phyloP scores from a whole-genome alignment of 2,888 invertebrate genomes.

The Graphium colonna region DNA sequence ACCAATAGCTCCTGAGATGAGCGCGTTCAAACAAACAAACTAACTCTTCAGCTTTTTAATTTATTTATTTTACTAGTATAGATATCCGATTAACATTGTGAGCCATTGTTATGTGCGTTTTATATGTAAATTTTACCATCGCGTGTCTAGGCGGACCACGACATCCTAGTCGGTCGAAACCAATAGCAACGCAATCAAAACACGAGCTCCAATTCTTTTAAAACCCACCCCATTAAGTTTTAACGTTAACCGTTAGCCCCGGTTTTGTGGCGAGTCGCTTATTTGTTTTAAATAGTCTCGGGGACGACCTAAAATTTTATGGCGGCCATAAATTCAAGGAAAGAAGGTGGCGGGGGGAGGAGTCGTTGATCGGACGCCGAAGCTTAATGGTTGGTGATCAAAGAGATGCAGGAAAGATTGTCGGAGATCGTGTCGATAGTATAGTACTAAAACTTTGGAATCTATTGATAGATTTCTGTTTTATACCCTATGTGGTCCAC shows the following conservation, averaged over 20 bases:
- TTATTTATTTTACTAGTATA: no score
- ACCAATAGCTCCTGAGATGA: no score
- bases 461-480: no score
- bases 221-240: slow-evolving; percentile 10
- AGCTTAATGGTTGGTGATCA: slow-evolving; percentile 61
- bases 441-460: not conserved
- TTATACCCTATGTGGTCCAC: not conserved
- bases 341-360: no score
- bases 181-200: slow-evolving; percentile 21
- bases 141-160: not conserved
- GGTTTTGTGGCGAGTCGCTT: slow-evolving; percentile 42
- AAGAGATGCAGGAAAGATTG: slow-evolving; percentile 73
- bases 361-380: slow-evolving; percentile 67
- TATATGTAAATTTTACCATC: not conserved
- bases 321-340: slow-evolving; percentile 69
- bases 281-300: slow-evolving; percentile 59
- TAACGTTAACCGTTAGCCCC: slow-evolving; percentile 5
- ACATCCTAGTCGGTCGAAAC: slow-evolving; percentile 2
- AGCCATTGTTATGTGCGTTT: no score
- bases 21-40: no score
- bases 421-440: slow-evolving; percentile 52
- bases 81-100: no score
- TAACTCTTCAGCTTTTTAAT: no score
- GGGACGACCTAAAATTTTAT: slow-evolving; percentile 59
- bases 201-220: slow-evolving; percentile 15